Base-by-base conservation (phyloP, 2,113 vertebrate genomes). In the Centropus bengalensis region DNA sequence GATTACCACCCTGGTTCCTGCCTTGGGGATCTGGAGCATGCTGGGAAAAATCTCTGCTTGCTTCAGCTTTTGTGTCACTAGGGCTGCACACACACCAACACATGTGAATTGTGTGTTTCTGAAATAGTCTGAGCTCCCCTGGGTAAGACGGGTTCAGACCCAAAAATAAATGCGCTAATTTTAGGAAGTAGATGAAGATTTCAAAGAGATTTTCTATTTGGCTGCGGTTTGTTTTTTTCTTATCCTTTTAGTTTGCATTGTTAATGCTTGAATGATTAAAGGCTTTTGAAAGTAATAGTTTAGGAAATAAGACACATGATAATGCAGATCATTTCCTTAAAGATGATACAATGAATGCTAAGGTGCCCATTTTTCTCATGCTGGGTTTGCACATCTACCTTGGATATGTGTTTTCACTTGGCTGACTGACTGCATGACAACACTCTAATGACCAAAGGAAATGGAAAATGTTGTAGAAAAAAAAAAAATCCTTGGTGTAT, bases 261-360 rank as follows among this genome's bases (percentile, higher is more conserved):
- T 80, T 92, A 88, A 90, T 81, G 70, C 74, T 73, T 70, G 28
- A 12, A 79, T 58, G 91, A 83, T 77, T 90, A 85, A 21, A 83
- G 59, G 44, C 82, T 80, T 88, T 86, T 71, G 80, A 56, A 89
- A 94, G 73, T 19, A 83, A 67, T 51, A 27, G 62, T 38, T 88
- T 24, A 33, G 89, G 76, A 51, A 91, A 86, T 73, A 89, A 77
- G 51, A 40, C 71, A 33, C 30, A 2, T 59, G 64, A 62, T 84
- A 81, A 60, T 74, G 82, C 47, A 59, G 47, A 36, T 86, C n/a
- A 93, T 95, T 94, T 76, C 78, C 62, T 92, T 76, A 62, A 88
- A 73, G 87, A 73, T 27, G 86, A 47, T 77, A 59, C 36, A 36
- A 32, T 66, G 38, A 81, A 70, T 62, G 55, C 63, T 91, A 28